These are phyloP conservation scores for Crossaster papposus DNA, from an alignment of 53 echinoderm and acorn worm species.

Conservation along the genomic window DNA sequence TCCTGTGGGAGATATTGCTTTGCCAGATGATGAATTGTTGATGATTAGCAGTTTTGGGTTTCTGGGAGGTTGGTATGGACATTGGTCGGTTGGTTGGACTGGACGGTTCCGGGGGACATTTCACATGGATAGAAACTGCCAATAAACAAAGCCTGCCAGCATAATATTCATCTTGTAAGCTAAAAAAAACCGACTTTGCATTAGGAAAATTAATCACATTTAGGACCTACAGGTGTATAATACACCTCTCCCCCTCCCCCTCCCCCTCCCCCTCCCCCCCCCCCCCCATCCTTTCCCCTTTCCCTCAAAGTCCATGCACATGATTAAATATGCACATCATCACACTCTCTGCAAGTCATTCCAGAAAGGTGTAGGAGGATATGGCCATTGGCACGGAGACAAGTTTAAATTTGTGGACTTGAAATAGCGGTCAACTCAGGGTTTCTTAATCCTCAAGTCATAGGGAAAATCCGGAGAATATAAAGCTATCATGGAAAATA, in stretches of 20 bases:
- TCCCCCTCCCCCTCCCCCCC: not conserved
- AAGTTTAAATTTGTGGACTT: not conserved
- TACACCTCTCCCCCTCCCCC: not conserved
- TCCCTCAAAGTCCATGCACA: not conserved
- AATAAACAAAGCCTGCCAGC: not conserved
- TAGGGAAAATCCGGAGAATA: no score
- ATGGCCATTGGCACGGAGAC: not conserved
- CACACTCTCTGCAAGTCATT: not conserved
- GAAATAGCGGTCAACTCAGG: no score
- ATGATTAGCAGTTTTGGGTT: slow-evolving; percentile 2
- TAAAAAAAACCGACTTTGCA: not conserved
- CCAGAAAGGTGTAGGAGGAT: not conserved
- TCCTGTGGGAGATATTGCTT: not conserved
- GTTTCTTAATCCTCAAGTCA: no score
- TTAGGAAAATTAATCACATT: slow-evolving; percentile 12
- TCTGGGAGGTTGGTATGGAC: not conserved
- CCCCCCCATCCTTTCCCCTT: not conserved
- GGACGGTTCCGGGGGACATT: not conserved
- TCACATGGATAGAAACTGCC: not conserved
- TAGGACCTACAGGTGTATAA: not conserved
- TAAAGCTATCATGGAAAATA: no score
- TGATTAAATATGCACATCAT: not conserved
- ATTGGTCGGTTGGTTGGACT: no score
- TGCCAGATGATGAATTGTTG: not conserved
- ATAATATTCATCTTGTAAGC: not conserved